These are phyloP conservation scores for Perizoma affinitatum DNA, from an alignment of 2,888 invertebrate species.

Conservation along the genomic window DNA sequence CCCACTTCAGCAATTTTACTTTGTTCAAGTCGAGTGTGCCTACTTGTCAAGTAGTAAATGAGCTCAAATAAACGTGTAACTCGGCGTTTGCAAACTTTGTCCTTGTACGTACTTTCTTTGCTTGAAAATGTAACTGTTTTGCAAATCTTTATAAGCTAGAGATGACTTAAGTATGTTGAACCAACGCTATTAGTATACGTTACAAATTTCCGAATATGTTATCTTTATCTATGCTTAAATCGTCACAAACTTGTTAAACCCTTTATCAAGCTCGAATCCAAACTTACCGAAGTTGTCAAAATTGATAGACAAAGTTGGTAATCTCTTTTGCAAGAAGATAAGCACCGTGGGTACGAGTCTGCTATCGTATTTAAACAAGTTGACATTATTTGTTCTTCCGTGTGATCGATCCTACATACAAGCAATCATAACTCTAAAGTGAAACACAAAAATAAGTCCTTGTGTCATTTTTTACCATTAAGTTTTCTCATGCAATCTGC, in stretches of 20 bases:
- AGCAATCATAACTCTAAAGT: too few relatives aligned
- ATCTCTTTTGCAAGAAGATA: conserved; percentile 61
- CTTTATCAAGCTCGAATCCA: conserved; percentile 53
- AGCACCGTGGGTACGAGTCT: conserved; percentile 55
- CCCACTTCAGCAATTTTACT: not conserved
- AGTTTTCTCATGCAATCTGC: conserved; percentile 50
- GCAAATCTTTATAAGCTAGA: too few relatives aligned
- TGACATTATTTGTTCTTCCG: conserved; percentile 55
- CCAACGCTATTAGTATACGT: conserved; percentile 5
- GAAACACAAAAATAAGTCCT: not conserved
- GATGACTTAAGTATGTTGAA: not conserved
- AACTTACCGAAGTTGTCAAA: conserved; percentile 57
- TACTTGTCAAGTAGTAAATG: conserved; percentile 17
- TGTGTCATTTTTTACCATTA: conserved; percentile 42
- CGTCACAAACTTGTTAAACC: conserved; percentile 45
- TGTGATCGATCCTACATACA: conserved; percentile 4
- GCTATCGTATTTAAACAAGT: conserved; percentile 54
- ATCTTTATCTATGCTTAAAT: conserved; percentile 31
- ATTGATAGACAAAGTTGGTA: conserved; percentile 61
- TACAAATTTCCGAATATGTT: conserved; percentile 17
- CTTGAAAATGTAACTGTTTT: too few relatives aligned
- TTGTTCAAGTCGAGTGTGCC: conserved; percentile 6
- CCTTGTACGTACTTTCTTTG: too few relatives aligned
- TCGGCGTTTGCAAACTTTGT: too few relatives aligned
- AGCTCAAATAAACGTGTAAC: not conserved